Evolutionary conservation across 2,888 invertebrate species (phyloP).

Genomic region (Anticlea derivata): DNA sequence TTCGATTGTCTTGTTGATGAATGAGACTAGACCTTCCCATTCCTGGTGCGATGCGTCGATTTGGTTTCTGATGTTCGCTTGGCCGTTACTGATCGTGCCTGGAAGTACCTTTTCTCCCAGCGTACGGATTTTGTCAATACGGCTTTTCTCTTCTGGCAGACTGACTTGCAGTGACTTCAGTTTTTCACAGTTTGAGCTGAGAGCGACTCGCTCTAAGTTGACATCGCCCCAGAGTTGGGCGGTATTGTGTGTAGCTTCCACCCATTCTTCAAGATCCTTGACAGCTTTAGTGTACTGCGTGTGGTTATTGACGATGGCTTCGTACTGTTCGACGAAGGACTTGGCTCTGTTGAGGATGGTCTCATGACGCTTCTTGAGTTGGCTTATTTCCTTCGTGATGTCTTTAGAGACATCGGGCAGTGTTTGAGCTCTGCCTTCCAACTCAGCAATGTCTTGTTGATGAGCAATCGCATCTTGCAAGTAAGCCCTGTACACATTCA

Average conservation of each 20-base stretch:
- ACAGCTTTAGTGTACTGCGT: constrained; percentile 94
- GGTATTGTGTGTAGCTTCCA: constrained; percentile 92
- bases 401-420: constrained; percentile 91
- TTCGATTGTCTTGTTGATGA: constrained; percentile 90
- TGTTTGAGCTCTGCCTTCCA: constrained; percentile 91
- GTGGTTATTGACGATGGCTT: constrained; percentile 94
- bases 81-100: constrained; percentile 92
- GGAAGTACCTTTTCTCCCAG: constrained; percentile 96
- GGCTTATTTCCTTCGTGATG: constrained; percentile 87
- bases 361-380: constrained; percentile 89
- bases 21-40: constrained; percentile 92
- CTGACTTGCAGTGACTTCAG: constrained; percentile 90
- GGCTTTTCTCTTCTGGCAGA: constrained; percentile 93
- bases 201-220: constrained; percentile 91
- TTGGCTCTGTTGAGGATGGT: constrained; percentile 88
- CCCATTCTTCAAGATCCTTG: constrained; percentile 93
- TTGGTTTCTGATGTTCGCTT: constrained; percentile 93
- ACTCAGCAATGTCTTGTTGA: constrained; percentile 92
- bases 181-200: constrained; percentile 94
- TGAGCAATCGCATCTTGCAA: constrained; percentile 93
- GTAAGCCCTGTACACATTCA: constrained; percentile 91
- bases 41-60: constrained; percentile 95
- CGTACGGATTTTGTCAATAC: constrained; percentile 90
- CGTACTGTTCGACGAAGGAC: constrained; percentile 92
- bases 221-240: constrained; percentile 93